These are phyloP conservation scores for Conistra vaccinii DNA, from an alignment of 2,888 invertebrate genomes.

Conservation along the genomic window DNA sequence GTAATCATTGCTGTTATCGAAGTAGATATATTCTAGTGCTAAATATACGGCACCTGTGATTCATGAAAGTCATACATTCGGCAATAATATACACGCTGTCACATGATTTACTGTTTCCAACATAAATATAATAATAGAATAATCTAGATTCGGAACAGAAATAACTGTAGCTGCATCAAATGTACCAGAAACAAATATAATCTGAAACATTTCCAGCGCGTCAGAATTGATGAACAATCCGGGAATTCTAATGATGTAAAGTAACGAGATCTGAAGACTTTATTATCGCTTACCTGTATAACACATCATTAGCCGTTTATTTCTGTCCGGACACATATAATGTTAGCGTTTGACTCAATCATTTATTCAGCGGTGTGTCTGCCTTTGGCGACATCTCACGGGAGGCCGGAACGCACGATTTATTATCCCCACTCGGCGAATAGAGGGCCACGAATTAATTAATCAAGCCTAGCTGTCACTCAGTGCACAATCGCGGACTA, in stretches of 20 bases:
- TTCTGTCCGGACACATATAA: conserved; percentile 86
- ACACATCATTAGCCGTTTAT: conserved; percentile 88
- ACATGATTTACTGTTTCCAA: conserved; percentile 40
- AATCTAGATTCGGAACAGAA: conserved; percentile 52
- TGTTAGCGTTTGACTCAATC: conserved; percentile 87
- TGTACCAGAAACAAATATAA: conserved; percentile 57
- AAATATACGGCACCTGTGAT: conserved; percentile 42
- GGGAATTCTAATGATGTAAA: conserved; percentile 84
- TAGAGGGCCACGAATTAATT: conserved; percentile 87
- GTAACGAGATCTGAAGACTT: conserved; percentile 86
- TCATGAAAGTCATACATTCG: conserved; percentile 36
- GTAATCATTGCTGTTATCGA: conserved; percentile 16
- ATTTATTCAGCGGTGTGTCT: conserved; percentile 85
- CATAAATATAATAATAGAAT: conserved; percentile 52
- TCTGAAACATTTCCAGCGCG: conserved; percentile 58
- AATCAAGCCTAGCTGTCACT: conserved; percentile 89
- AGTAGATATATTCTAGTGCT: conserved; percentile 7
- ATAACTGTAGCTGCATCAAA: conserved; percentile 50
- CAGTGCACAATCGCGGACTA: conserved; percentile 85
- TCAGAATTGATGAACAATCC: conserved; percentile 73
- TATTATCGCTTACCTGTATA: conserved; percentile 88
- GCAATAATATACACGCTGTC: conserved; percentile 47
- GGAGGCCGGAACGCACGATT: conserved; percentile 88
- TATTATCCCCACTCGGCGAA: conserved; percentile 85
- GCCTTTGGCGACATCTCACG: conserved; percentile 87